Conservation (phyloP, 2,797 vertebrate genomes). For the Chrysocyon brachyurus region DNA sequence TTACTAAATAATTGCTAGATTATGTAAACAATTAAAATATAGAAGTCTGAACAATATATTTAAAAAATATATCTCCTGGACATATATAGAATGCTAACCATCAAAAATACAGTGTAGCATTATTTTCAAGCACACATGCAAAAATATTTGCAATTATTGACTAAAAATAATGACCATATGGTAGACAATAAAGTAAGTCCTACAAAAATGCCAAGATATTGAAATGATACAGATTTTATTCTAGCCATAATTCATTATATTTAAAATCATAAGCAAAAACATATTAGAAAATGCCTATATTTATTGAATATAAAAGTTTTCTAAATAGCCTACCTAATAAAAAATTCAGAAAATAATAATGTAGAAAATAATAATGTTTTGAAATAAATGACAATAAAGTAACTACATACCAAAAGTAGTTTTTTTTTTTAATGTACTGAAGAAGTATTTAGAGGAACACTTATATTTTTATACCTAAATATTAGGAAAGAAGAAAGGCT, state of each 20-base stretch:
- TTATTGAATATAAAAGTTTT: not conserved
- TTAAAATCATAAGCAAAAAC: not conserved
- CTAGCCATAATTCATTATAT: not conserved
- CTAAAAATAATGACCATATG: not conserved
- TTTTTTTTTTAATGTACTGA: not conserved
- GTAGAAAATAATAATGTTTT: not conserved
- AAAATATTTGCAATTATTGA: conserved; percentile 27
- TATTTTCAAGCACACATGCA: not conserved
- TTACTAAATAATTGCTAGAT: not conserved
- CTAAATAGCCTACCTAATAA: not conserved
- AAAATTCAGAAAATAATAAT: not conserved
- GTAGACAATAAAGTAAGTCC: not conserved
- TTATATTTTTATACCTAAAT: not conserved
- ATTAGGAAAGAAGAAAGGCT: not conserved
- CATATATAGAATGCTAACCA: not conserved
- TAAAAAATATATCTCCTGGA: not conserved
- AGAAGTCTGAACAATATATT: not conserved
- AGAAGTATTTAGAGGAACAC: not conserved
- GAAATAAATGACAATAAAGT: conserved; percentile 10
- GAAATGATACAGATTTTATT: conserved; percentile 1
- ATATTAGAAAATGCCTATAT: not conserved
- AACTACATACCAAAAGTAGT: not conserved
- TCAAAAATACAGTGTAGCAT: not conserved
- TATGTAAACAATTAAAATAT: not conserved
- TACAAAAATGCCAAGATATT: not conserved